A percentile compares a stretch with the other conserved stretches of the same genome.
Evolutionary conservation across 2,113 vertebrate species (phyloP).

Genomic region (Oostethus manadensis): DNA sequence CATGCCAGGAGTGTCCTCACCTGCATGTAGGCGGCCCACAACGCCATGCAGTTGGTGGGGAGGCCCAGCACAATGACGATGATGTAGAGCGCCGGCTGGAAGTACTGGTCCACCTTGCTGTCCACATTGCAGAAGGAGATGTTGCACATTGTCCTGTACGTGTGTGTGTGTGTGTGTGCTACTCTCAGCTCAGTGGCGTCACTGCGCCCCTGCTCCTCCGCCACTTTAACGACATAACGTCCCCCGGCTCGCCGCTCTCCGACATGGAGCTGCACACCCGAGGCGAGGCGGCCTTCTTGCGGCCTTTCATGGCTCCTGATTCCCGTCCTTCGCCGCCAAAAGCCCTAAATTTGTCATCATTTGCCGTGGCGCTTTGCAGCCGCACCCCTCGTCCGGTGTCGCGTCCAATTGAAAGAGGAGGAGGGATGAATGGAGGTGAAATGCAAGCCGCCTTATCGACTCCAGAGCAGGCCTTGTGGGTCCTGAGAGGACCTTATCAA

Average conservation of each 20-base stretch:
- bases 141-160: slow-evolving; percentile 77
- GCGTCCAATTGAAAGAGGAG: slow-evolving; percentile 10
- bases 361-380: slow-evolving; percentile 5
- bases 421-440: slow-evolving; percentile 29
- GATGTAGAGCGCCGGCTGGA: slow-evolving; percentile 86
- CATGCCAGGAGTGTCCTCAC: slow-evolving; percentile 35
- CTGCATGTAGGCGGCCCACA: slow-evolving; percentile 88
- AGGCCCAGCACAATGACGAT: slow-evolving; percentile 83
- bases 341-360: slow-evolving; percentile 16
- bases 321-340: slow-evolving; percentile 7
- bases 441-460: slow-evolving; percentile 53
- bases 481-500: slow-evolving; percentile 42
- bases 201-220: slow-evolving; percentile 36
- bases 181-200: slow-evolving; percentile 43
- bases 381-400: neutral
- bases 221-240: slow-evolving; percentile 35
- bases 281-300: neutral
- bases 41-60: slow-evolving; percentile 85
- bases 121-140: slow-evolving; percentile 82
- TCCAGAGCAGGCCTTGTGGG: slow-evolving; percentile 44
- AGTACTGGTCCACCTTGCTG: slow-evolving; percentile 84
- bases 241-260: slow-evolving; percentile 21
- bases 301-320: slow-evolving; percentile 40
- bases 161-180: slow-evolving; percentile 10
- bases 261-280: slow-evolving; percentile 9